These are phyloP conservation scores for Scatophagus argus DNA, from an alignment of 2,113 vertebrate species.

Conservation along the genomic window DNA sequence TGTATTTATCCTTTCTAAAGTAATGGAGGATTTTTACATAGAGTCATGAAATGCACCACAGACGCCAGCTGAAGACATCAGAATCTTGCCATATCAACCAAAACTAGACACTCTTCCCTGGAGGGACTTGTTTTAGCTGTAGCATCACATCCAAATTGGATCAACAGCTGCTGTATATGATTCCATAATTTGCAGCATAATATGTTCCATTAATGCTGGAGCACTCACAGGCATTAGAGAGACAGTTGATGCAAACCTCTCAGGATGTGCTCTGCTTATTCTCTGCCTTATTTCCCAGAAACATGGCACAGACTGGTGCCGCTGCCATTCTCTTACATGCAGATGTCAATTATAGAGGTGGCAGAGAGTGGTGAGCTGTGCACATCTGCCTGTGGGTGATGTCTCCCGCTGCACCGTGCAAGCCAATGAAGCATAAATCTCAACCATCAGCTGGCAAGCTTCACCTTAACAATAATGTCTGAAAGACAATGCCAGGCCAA, in stretches of 20 bases:
- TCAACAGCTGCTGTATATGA: conserved; percentile 85
- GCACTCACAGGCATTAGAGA: conserved; percentile 79
- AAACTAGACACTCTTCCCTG: conserved; percentile 53
- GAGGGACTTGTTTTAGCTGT: conserved; percentile 76
- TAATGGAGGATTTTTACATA: conserved; percentile 49
- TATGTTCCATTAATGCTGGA: conserved; percentile 82
- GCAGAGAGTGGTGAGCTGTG: conserved; percentile 76
- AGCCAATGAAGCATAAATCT: conserved; percentile 68
- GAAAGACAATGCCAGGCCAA: conserved; percentile 25
- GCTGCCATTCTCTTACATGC: conserved; percentile 78
- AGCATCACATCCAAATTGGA: conserved; percentile 77
- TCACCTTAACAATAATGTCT: conserved; percentile 58
- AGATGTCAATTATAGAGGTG: conserved; percentile 80
- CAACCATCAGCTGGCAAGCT: conserved; percentile 66
- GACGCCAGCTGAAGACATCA: conserved; percentile 48
- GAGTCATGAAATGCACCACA: conserved; percentile 55
- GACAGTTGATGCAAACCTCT: conserved; percentile 78
- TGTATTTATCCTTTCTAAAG: conserved; percentile 55
- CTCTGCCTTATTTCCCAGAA: conserved; percentile 75
- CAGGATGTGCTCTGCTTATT: conserved; percentile 80
- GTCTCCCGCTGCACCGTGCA: conserved; percentile 63
- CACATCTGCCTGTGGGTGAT: conserved; percentile 77
- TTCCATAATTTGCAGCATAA: conserved; percentile 83
- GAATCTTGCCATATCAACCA: conserved; percentile 57
- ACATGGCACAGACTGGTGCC: conserved; percentile 75